Evolutionary conservation across 2,797 vertebrate species (phyloP), one percentile per base, ranked within the genome.

Genomic region (Valencia hispanica): DNA sequence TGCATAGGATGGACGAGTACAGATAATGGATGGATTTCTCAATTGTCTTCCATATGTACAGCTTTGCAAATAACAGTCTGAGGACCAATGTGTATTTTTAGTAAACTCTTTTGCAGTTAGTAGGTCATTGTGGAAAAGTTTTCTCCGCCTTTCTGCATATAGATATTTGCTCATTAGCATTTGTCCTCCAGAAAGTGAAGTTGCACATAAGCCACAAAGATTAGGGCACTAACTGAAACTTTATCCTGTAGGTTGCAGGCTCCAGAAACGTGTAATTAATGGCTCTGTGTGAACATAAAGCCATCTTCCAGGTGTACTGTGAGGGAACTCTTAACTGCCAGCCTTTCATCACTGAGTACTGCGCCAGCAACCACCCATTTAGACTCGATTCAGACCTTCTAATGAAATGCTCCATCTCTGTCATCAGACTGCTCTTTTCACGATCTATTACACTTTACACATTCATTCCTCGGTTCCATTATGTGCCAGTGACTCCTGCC

Each of bases 341-440:
- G 78, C 77, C 85, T 86, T 86, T 87, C 85, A 88, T 87, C 77
- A 70, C 70, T 15, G 77, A 77, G 81, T 68, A 76, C 78, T 73
- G 77, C 75, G 79, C 61, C 82, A 82, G 88, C 78, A 86, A 65
- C 85, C 86, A 87, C 83, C 86, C 81, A 73, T 80, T 76, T 77
- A 81, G 80, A 63, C 83, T 84, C 65, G 17, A 83, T 55, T 88
- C 79, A 75, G 84, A 73, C 81, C 68, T 77, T 84, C 86, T 92
- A 93, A 94, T 92, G 92, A 92, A 92, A 93, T 84, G 86, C 85
- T 93, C 89, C 87, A 87, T 94, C 92, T 93, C 88, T 91, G 92
- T 91, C 92, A 90, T 87, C 81, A 83, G 63, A 55, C 82, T 69
- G 77, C 89, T 87, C 87, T 86, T 91, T 92, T 86, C 90, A 92